Base-by-base conservation (phyloP, 2,113 vertebrate genomes). In the Siniperca knerii region DNA sequence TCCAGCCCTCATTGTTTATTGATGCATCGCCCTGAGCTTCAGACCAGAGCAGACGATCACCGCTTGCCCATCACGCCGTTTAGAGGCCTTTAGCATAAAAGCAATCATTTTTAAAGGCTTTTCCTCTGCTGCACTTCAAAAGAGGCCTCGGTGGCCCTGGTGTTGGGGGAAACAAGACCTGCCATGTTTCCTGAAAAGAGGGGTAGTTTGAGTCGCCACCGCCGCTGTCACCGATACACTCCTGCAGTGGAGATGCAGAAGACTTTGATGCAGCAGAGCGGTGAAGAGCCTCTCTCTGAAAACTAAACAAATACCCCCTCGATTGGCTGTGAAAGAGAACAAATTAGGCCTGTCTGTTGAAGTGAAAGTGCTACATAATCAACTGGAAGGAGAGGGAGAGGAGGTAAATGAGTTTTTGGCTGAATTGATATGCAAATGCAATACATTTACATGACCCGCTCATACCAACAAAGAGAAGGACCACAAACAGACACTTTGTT, bases 1-100 rank as follows among this genome's bases (percentile, higher is more conserved):
- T 89, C 92, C 89, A 77, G 72, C 82, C 44, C 90, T 95, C 92
- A 94, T 95, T 93, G 93, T 93, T 95, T 95, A 95, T 95, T 95
- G 92, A 96, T 96, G 87, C 80, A 57, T 81, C 50, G 85, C 89
- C 87, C 85, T 73, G n/a, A 92, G 92, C 72, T 67, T 21, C 86
- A 86, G 87, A 87, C 93, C 89, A 58, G 83, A 92, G 87, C 82
- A 89, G 86, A 86, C 81, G 65, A 91, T 90, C 87, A 44, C 87
- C 78, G 78, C 87, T 90, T 84, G 87, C 91, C 86, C 83, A 79
- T 87, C 89, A 33, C 65, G 68, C 73, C 89, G 73, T 91, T 95
- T 93, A 92, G 79, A 75, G 75, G 68, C 88, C 90, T 82, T 95
- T 92, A 92, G 91, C 92, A 83, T 90, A 23, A 94, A 90, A 93